A percentile compares a stretch with the other conserved stretches of the same genome.
Conservation (phyloP, 1,140 invertebrate genomes). For the Thrips palmi region DNA sequence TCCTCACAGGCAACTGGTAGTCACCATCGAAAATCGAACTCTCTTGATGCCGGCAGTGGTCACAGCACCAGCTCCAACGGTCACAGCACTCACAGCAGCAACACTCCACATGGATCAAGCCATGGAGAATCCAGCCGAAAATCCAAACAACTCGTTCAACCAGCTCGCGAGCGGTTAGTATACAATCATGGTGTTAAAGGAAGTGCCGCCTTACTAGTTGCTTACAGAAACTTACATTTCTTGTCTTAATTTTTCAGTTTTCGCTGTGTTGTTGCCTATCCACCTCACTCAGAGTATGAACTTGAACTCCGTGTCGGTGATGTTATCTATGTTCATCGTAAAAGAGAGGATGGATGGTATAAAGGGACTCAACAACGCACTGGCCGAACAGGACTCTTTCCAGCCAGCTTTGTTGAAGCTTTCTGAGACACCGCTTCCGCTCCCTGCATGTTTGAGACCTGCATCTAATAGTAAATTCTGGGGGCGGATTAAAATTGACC, state of each 20-base stretch:
- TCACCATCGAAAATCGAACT: constrained; percentile 61
- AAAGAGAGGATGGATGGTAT: constrained; percentile 88
- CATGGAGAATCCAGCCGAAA: constrained; percentile 6
- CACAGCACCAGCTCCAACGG: too few species aligned
- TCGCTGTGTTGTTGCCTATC: constrained; percentile 82
- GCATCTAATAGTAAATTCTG: too few species aligned
- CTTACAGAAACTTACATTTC: background rate
- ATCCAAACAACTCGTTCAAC: constrained; percentile 25
- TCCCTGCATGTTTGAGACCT: constrained; percentile 3
- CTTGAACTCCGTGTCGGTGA: constrained; percentile 77
- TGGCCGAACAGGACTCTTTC: constrained; percentile 80
- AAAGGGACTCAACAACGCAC: constrained; percentile 81
- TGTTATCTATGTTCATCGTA: constrained; percentile 79
- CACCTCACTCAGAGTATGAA: constrained; percentile 86
- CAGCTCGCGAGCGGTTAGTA: constrained; percentile 36
- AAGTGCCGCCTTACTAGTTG: constrained; percentile 4
- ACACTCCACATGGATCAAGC: background rate
- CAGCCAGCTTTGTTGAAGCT: constrained; percentile 78
- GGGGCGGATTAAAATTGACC: too few species aligned
- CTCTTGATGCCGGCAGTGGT: constrained; percentile 46
- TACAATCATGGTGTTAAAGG: constrained; percentile 4
- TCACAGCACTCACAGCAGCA: too few species aligned
- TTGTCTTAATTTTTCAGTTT: constrained; percentile 33
- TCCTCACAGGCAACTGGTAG: constrained; percentile 16
- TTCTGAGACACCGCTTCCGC: constrained; percentile 26